These are phyloP conservation scores for Chrysemys picta DNA, from an alignment of 2,113 vertebrate species.

Conservation along the genomic window DNA sequence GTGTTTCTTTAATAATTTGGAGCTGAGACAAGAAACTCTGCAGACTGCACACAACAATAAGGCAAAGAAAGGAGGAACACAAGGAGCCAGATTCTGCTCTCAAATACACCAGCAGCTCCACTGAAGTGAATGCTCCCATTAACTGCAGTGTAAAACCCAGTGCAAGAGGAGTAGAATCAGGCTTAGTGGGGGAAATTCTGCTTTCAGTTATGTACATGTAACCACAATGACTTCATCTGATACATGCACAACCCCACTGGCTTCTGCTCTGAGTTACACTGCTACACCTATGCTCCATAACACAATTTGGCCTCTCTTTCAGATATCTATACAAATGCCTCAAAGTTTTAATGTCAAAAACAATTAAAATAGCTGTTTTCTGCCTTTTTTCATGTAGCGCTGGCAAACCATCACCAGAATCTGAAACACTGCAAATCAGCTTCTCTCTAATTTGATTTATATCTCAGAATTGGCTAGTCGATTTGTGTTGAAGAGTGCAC, in stretches of 20 bases:
- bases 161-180: neutral
- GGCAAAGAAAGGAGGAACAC: neutral
- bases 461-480: neutral
- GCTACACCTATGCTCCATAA: neutral
- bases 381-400: neutral
- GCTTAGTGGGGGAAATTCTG: neutral
- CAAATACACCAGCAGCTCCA: neutral
- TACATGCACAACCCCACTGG: neutral
- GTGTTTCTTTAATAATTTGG: neutral
- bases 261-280: neutral
- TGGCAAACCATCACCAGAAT: neutral
- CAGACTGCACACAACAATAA: neutral
- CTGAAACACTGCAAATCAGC: neutral
- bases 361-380: fast-evolving
- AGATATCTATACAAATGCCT: neutral
- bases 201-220: neutral
- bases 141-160: neutral
- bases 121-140: neutral
- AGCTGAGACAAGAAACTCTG: neutral
- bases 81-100: neutral
- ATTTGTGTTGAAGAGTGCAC: neutral
- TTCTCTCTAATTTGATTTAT: neutral
- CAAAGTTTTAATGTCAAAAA: neutral
- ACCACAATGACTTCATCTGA: neutral
- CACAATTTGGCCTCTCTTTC: neutral